Evolutionary conservation across 2,888 invertebrate genomes (phyloP).

Genomic region (Dioctria rufipes): DNA sequence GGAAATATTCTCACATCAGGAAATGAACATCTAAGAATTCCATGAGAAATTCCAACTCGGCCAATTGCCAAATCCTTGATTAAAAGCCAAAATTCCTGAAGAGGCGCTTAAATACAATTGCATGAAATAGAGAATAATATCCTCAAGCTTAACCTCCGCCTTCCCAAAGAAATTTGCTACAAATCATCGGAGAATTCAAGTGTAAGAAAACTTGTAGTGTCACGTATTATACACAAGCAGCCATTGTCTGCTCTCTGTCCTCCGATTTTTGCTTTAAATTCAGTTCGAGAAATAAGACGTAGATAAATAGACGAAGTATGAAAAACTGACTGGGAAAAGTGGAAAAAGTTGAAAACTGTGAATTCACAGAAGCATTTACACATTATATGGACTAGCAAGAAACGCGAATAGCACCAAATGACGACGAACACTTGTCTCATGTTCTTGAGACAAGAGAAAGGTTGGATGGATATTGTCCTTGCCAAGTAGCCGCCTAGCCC

Average conservation of each 20-base stretch:
- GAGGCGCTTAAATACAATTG: no score
- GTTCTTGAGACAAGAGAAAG: conserved; percentile 11
- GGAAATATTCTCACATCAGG: no score
- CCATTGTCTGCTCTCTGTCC: neutral
- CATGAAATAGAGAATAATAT: no score
- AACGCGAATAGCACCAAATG: neutral
- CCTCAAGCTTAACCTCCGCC: no score
- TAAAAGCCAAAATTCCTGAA: no score
- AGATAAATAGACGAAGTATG: conserved; percentile 17
- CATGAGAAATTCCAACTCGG: no score
- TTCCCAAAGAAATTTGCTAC: no score
- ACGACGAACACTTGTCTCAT: conserved; percentile 10
- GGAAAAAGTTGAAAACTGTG: neutral
- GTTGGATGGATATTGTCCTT: conserved; percentile 17
- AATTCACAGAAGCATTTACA: conserved; percentile 16
- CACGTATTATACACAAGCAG: no score
- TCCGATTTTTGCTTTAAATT: neutral
- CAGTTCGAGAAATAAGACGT: conserved; percentile 1
- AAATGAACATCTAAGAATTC: no score
- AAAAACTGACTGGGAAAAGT: neutral
- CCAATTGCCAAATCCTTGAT: no score
- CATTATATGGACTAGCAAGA: neutral
- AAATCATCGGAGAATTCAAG: no score
- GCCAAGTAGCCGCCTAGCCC: conserved; percentile 3
- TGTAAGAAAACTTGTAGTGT: no score